phyloP scores from a whole-genome alignment of 2,888 invertebrate genomes.

The Lampropteryx suffumata region DNA sequence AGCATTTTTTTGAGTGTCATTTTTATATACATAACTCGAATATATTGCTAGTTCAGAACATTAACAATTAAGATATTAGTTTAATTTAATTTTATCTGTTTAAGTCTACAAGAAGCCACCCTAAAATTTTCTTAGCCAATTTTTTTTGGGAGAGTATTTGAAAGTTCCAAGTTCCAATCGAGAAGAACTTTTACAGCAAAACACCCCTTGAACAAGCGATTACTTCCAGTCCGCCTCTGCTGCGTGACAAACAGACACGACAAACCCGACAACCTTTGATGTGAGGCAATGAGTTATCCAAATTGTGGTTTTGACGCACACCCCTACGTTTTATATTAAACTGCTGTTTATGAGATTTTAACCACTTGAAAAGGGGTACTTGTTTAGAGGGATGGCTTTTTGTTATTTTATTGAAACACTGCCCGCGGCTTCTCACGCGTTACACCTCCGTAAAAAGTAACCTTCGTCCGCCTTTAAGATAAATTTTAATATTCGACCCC shows the following conservation, averaged over 20 bases:
- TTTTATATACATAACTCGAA: too few species aligned
- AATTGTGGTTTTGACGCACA: constrained; percentile 34
- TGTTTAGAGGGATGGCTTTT: constrained; percentile 15
- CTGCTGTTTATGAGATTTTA: constrained; percentile 35
- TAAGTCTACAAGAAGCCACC: too few species aligned
- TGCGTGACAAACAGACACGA: constrained; percentile 23
- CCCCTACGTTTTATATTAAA: constrained; percentile 33
- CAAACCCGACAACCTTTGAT: constrained; percentile 25
- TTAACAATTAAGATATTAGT: too few species aligned
- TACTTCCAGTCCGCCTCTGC: constrained; percentile 21
- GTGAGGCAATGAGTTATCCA: constrained; percentile 27
- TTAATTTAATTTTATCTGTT: too few species aligned
- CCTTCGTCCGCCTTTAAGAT: too few species aligned
- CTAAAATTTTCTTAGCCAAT: too few species aligned
- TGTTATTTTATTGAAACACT: constrained; percentile 1
- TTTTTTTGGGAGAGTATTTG: too few species aligned
- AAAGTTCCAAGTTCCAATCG: neutral
- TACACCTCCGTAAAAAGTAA: too few species aligned
- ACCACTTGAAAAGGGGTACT: constrained; percentile 33
- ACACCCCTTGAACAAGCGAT: constrained; percentile 19
- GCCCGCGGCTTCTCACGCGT: too few species aligned
- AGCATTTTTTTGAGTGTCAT: too few species aligned
- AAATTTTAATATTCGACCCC: too few species aligned
- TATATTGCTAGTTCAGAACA: too few species aligned
- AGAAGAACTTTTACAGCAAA: neutral